These are phyloP conservation scores for Paracyclopina nana DNA, from an alignment of 1,140 invertebrate genomes.

Conservation along the genomic window DNA sequence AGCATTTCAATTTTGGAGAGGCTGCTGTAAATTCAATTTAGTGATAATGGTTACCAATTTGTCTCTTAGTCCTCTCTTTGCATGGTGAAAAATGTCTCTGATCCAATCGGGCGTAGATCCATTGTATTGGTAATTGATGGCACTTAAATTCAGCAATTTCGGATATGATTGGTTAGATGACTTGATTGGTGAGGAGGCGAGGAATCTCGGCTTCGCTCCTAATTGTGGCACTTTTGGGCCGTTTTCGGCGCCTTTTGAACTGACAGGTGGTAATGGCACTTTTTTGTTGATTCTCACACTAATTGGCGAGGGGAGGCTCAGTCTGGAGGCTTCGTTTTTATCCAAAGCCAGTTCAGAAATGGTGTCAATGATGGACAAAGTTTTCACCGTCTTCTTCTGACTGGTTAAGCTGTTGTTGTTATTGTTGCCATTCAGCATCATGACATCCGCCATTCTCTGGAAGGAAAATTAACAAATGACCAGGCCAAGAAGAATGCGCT, in stretches of 20 bases:
- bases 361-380: slow-evolving; percentile 14
- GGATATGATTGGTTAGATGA: not conserved
- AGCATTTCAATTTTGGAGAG: no score
- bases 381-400: slow-evolving; percentile 10
- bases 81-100: slow-evolving; percentile 4
- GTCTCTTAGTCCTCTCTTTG: not conserved
- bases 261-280: not conserved
- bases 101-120: slow-evolving; percentile 14
- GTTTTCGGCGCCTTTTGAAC: not conserved
- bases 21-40: no score
- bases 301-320: not conserved
- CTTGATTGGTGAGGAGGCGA: not conserved
- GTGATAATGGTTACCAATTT: slow-evolving; percentile 10
- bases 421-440: no score
- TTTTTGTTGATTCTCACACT: slow-evolving; percentile 5
- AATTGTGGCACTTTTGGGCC: not conserved
- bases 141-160: not conserved
- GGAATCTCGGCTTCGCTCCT: not conserved
- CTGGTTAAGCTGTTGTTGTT: slow-evolving; percentile 1
- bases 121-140: not conserved
- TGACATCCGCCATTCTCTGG: no score
- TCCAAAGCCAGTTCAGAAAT: slow-evolving; percentile 7
- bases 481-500: no score
- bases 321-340: not conserved
- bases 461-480: no score